phyloP scores from a whole-genome alignment of 2,888 invertebrate genomes.

The Hyposoter didymator region DNA sequence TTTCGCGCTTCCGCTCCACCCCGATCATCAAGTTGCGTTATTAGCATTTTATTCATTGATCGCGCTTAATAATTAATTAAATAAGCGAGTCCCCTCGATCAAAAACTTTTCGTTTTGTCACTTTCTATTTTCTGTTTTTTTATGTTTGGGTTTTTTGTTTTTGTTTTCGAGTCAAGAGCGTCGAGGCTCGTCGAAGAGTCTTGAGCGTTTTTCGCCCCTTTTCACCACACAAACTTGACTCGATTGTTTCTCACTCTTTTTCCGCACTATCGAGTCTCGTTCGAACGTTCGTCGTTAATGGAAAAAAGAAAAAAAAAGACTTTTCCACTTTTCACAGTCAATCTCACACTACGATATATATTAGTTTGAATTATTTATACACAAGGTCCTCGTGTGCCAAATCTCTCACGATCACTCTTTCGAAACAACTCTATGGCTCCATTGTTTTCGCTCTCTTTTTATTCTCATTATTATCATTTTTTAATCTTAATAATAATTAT shows the following conservation, averaged over 20 bases:
- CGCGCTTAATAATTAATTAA: slow-evolving; percentile 73
- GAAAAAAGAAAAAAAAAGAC: slow-evolving; percentile 71
- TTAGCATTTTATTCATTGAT: slow-evolving; percentile 50
- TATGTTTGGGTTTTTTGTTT: background rate
- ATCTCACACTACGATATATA: slow-evolving; percentile 73
- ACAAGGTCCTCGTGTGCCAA: slow-evolving; percentile 49
- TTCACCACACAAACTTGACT: background rate
- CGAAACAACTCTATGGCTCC: slow-evolving; percentile 58
- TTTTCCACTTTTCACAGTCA: slow-evolving; percentile 70
- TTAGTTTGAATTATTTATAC: slow-evolving; percentile 47
- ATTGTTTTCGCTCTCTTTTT: slow-evolving; percentile 10
- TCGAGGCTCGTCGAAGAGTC: slow-evolving; percentile 1
- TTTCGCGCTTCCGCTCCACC: background rate
- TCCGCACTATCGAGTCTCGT: slow-evolving; percentile 66
- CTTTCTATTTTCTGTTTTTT: background rate
- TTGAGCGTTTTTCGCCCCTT: slow-evolving; percentile 5
- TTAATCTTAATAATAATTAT: slow-evolving; percentile 9
- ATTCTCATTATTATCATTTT: slow-evolving; percentile 14
- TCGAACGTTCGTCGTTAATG: slow-evolving; percentile 71
- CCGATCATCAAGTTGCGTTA: slow-evolving; percentile 44
- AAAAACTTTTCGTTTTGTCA: slow-evolving; percentile 76
- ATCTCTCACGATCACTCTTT: slow-evolving; percentile 8
- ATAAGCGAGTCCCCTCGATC: slow-evolving; percentile 80
- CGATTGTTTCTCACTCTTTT: background rate
- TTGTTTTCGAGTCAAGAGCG: no score